Evolutionary conservation across 2,888 invertebrate species (phyloP), one percentile per base, ranked within the genome.

Genomic region (Sarcophaga variegata): DNA sequence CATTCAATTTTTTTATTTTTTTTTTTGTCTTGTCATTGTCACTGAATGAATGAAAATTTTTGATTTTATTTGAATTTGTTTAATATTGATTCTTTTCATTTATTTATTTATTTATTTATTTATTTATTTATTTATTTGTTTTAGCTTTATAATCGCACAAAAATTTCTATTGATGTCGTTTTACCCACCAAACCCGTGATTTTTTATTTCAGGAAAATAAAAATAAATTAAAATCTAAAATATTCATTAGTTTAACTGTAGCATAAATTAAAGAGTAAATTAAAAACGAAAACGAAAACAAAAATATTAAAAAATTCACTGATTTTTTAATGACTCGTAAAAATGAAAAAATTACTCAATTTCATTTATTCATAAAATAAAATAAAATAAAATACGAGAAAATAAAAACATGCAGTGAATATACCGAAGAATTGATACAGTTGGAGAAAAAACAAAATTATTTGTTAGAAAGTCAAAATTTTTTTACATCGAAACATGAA

Each of bases 1-100:
- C 45, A 62, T 59, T 71, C 20, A 8, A n/a, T 74, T 69, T 74
- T 62, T 66, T 71, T 87, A 63, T 67, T 62, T 71, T 69, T 77
- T 62, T 66, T 71, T 87, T 69, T 67, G 71, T 63, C 69, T 76
- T 27, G 60, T 37, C 10, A 66, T 45, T 45, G 25, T 14, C 49
- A 64, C 59, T 47, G 11, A 66, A 20, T 66, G 17, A 47, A 75
- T 81, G 64, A 49, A 22, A 22, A 60, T 79, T 17, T 64, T 78
- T 70, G 63, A 22, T 63, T 71, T 70, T 45, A 64, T 72, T 77
- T 59, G 5, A 37, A 37, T 37, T 37, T 37, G 6, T 37, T 27
- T 27, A 27, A 27, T 27, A 54, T 62, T 80, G 27, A 20, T 79
- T 78, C 54, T 14, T 60, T 59, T 72, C 77, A 77, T 59, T 59